Evolutionary conservation across 1,140 invertebrate species (phyloP).

Genomic region (Platyscapa corneri): DNA sequence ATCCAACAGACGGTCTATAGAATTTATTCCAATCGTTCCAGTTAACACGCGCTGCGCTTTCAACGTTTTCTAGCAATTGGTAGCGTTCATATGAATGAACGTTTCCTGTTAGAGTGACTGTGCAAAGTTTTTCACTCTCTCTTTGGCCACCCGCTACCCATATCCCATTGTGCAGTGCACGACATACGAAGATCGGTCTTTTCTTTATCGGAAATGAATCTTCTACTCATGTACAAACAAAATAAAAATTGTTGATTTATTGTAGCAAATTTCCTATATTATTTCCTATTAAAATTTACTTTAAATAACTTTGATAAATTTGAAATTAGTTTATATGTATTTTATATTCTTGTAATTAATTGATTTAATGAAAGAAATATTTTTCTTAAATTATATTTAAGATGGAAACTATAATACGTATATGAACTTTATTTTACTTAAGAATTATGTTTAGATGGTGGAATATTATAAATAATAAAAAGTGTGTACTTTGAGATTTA

Average conservation of each 20-base stretch:
- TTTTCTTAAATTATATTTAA: no score
- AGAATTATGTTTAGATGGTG: no score
- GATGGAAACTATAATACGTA: no score
- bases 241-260: not conserved
- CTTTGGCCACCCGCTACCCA: conserved; percentile 80
- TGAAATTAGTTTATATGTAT: no score
- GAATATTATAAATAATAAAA: no score
- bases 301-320: no score
- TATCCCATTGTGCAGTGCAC: conserved; percentile 80
- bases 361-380: no score
- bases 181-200: conserved; percentile 81
- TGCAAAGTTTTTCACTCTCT: conserved; percentile 76
- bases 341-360: no score
- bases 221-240: not conserved
- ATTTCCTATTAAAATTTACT: no score
- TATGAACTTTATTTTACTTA: no score
- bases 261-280: no score
- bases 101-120: conserved; percentile 78
- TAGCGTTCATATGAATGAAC: conserved; percentile 79
- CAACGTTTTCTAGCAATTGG: conserved; percentile 85
- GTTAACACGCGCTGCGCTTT: conserved; percentile 82
- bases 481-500: no score
- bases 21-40: conserved; percentile 85
- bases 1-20: conserved; percentile 76
- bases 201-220: not conserved